Conservation (phyloP, 2,113 vertebrate genomes). For the Lepus americanus region DNA sequence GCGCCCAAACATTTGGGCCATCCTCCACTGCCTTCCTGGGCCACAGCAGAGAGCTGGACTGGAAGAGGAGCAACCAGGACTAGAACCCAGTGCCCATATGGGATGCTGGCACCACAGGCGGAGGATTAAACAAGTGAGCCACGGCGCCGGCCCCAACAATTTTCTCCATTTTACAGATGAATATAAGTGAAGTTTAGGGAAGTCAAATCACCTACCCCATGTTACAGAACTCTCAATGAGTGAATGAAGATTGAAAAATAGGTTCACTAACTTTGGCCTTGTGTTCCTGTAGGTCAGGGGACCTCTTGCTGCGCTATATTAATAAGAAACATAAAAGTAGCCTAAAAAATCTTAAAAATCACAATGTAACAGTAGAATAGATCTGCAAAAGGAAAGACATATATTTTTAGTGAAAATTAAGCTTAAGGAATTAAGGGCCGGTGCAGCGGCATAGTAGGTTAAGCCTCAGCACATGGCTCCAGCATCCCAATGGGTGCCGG, state of each 20-base stretch:
- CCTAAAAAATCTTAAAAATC: constrained; percentile 38
- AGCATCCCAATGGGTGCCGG: too few species aligned
- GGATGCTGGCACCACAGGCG: too few species aligned
- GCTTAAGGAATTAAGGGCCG: neutral
- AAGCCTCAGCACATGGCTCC: too few species aligned
- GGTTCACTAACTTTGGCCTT: neutral
- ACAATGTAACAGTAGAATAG: neutral
- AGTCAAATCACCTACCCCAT: neutral
- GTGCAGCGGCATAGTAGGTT: too few species aligned
- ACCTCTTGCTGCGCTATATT: neutral
- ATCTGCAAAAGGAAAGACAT: neutral
- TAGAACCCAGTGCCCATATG: too few species aligned
- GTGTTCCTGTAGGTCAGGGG: neutral
- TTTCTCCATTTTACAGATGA: constrained; percentile 18
- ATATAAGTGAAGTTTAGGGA: neutral
- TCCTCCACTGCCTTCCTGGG: too few species aligned
- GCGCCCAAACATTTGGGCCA: too few species aligned
- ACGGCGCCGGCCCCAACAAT: neutral
- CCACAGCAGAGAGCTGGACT: too few species aligned
- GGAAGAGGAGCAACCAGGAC: too few species aligned
- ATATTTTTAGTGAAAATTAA: constrained; percentile 44
- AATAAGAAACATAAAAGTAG: neutral
- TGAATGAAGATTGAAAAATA: neutral
- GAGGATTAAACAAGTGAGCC: too few species aligned
- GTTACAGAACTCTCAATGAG: neutral